phyloP scores from a whole-genome alignment of 2,113 vertebrate genomes.

The Trogon melanurus region DNA sequence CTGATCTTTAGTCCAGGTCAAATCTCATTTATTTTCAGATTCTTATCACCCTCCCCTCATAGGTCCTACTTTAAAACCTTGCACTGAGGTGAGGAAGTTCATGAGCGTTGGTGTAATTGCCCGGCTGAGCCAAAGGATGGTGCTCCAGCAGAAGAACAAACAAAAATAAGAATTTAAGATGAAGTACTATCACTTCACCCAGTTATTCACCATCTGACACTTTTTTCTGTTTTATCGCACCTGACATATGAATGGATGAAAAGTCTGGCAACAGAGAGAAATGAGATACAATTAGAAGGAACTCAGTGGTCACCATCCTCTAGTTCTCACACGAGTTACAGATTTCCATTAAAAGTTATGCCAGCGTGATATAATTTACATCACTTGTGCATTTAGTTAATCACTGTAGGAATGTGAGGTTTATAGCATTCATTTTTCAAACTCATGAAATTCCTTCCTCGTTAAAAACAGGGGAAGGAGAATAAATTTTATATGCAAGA shows the following conservation, averaged over 20 bases:
- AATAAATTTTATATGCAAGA: not conserved
- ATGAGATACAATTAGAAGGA: not conserved
- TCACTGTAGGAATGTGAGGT: not conserved
- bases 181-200: not conserved
- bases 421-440: not conserved
- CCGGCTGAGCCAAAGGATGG: not conserved
- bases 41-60: not conserved
- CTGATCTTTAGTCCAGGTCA: not conserved
- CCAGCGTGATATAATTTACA: not conserved
- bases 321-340: not conserved
- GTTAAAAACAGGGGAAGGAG: not conserved
- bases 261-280: not conserved
- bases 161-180: not conserved
- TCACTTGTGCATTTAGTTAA: not conserved
- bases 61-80: not conserved
- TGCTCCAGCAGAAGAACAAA: constrained; percentile 1
- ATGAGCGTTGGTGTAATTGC: not conserved
- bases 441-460: not conserved
- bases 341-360: not conserved
- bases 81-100: not conserved
- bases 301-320: not conserved
- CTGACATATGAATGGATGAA: not conserved
- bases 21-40: not conserved
- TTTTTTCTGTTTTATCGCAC: not conserved
- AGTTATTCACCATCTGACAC: not conserved